Conservation (phyloP, 2,113 vertebrate species). For the Desmodus rotundus region DNA sequence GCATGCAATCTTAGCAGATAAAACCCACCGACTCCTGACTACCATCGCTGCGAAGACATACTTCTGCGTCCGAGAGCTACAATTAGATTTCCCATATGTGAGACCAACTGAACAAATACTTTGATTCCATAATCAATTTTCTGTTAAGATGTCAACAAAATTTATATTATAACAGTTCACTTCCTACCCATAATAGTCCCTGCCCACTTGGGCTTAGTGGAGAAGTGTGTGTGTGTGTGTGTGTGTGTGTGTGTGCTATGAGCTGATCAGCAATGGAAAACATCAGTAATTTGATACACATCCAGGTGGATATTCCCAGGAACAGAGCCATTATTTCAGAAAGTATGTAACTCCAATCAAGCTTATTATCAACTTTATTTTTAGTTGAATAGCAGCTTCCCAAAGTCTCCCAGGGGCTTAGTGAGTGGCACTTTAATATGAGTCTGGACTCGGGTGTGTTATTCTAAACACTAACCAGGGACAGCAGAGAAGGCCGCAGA, state of each 20-base stretch:
- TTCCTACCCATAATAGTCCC: background rate
- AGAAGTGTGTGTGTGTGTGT: background rate
- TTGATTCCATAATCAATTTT: conserved; percentile 33
- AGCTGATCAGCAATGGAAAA: background rate
- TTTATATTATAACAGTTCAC: background rate
- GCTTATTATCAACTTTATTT: background rate
- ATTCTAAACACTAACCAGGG: fast-evolving
- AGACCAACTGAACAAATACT: conserved; percentile 42
- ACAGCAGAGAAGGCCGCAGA: fast-evolving
- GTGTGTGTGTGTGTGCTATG: background rate
- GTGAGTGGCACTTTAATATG: background rate
- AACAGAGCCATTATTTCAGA: background rate
- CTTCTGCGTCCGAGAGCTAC: conserved; percentile 3
- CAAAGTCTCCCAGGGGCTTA: background rate
- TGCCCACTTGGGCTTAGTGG: background rate
- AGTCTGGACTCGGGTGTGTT: background rate
- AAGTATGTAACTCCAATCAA: background rate
- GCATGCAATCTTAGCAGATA: background rate
- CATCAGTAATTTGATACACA: background rate
- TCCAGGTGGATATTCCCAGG: background rate
- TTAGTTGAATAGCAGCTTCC: background rate
- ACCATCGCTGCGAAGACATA: background rate
- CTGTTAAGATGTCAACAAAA: conserved; percentile 17
- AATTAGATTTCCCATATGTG: conserved; percentile 53
- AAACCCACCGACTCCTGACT: conserved; percentile 38